These are phyloP conservation scores for Xyrichtys novacula DNA, from an alignment of 2,797 vertebrate species.

Conservation along the genomic window DNA sequence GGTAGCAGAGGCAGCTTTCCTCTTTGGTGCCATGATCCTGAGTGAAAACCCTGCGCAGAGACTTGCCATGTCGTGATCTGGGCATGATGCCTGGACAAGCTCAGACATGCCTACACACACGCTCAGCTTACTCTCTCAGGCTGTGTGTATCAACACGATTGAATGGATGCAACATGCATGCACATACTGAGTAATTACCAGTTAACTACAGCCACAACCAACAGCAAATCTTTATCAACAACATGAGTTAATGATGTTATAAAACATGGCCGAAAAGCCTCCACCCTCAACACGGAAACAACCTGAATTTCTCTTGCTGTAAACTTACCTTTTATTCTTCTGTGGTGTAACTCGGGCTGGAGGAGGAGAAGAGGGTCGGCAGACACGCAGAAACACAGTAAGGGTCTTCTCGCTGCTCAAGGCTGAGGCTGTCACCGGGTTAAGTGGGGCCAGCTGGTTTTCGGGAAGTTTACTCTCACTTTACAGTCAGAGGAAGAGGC, in stretches of 20 bases:
- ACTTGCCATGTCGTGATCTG: constrained; percentile 8
- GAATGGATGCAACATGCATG: too few species aligned
- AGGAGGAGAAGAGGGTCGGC: too few species aligned
- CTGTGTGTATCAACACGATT: not conserved
- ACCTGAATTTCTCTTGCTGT: not conserved
- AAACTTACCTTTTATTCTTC: constrained; percentile 49
- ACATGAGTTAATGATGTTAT: not conserved
- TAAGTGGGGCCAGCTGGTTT: not conserved
- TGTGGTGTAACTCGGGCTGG: not conserved
- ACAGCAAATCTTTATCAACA: not conserved
- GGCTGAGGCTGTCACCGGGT: not conserved
- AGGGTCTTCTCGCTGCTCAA: not conserved
- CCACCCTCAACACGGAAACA: constrained; percentile 1
- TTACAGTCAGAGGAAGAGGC: constrained; percentile 46
- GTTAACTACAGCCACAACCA: not conserved
- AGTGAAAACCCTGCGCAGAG: constrained; percentile 21
- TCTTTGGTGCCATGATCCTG: constrained; percentile 88
- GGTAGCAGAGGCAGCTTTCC: constrained; percentile 50
- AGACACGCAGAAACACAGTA: too few species aligned
- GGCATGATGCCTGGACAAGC: constrained; percentile 42
- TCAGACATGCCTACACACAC: constrained; percentile 38
- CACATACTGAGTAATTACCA: not conserved
- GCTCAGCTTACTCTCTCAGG: not conserved
- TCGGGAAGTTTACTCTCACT: constrained; percentile 39
- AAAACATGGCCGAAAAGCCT: not conserved